Evolutionary conservation across 2,113 vertebrate genomes (phyloP).

Genomic region (Coturnix japonica): DNA sequence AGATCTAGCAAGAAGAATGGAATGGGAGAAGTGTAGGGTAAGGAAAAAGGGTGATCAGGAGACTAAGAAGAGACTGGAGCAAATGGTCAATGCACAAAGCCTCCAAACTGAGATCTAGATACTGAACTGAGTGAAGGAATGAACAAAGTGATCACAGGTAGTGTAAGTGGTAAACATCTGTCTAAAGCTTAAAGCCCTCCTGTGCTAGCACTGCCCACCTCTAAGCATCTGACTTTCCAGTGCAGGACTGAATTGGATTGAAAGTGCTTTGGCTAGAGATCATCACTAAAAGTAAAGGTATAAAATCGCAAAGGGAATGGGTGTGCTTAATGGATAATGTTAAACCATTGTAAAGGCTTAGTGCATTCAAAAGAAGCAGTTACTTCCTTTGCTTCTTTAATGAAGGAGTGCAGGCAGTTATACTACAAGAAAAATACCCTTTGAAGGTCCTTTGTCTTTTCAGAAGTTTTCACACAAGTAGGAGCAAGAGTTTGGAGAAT

Average conservation of each 20-base stretch:
- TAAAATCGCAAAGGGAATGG: background rate
- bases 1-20: background rate
- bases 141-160: background rate
- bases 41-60: background rate
- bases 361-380: background rate
- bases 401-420: background rate
- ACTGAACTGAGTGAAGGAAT: background rate
- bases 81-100: background rate
- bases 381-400: background rate
- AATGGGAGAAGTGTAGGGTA: background rate
- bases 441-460: background rate
- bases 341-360: background rate
- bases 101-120: background rate
- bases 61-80: background rate
- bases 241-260: background rate
- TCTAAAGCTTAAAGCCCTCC: background rate
- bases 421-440: fast-evolving
- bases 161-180: background rate
- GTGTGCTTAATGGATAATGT: background rate
- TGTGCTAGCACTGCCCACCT: background rate
- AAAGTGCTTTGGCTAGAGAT: background rate
- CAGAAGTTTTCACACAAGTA: background rate
- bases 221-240: background rate
- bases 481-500: background rate
- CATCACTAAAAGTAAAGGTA: background rate